Percentiles rank a stretch among this genome's conserved stretches.
Conservation (phyloP, 2,888 invertebrate species). For the Apodemia mormo region DNA sequence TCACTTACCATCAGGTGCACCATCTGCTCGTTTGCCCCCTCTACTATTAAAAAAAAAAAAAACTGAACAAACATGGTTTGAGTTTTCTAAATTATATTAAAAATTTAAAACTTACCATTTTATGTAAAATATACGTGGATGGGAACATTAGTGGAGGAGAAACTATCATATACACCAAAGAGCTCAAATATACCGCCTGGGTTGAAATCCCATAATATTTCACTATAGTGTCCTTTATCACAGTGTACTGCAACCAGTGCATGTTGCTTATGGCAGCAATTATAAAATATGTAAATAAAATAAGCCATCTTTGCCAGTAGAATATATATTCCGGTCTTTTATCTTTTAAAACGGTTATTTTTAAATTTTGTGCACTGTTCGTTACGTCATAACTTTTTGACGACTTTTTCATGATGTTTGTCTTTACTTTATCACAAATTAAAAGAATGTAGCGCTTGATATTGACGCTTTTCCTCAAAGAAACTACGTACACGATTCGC, state of each 20-base stretch:
- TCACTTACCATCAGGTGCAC: too few species aligned
- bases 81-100: background rate
- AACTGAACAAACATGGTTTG: too few species aligned
- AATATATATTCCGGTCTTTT: background rate
- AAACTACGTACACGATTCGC: too few species aligned
- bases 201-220: conserved; percentile 16
- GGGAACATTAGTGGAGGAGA: conserved; percentile 12
- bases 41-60: too few species aligned
- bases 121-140: conserved; percentile 10
- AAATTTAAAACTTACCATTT: conserved; percentile 16
- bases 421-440: too few species aligned
- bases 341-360: background rate
- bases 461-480: too few species aligned
- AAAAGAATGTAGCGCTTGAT: too few species aligned
- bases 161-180: conserved; percentile 20
- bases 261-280: background rate
- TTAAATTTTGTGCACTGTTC: background rate
- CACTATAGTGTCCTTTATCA: conserved; percentile 21
- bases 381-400: background rate
- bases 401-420: background rate
- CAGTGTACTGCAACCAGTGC: conserved; percentile 21
- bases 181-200: conserved; percentile 10
- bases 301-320: background rate
- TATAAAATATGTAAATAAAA: background rate
- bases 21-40: too few species aligned